Evolutionary conservation across 2,113 vertebrate genomes (phyloP), one percentile per base, ranked within the genome.

Genomic region (Myodes glareolus): DNA sequence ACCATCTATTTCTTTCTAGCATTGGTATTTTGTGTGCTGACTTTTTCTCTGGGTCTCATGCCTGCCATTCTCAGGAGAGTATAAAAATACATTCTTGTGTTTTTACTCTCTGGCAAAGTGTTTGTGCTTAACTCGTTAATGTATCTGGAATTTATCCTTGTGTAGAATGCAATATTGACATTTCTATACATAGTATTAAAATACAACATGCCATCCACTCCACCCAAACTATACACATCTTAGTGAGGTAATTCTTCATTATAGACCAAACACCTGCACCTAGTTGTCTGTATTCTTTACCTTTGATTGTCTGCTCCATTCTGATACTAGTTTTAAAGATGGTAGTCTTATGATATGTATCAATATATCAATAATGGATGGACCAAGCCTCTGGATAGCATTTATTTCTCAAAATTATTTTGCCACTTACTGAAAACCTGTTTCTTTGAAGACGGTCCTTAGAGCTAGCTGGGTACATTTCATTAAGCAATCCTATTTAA

Each of bases 101-200:
- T 94, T 91, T 85, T 88, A 55, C 72, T 94, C 19, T 91, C 70
- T 82, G 13, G 27, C 70, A 63, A 9, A 19, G 17, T 80, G 27
- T 95, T 87, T 94, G 47, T 91, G 33, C 76, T 96, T 91, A 78
- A 58, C 5, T 10, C 47, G 10, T 97, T 86, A 39, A 42, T 94
- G 21, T 58, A 88, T 61, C 63, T 67, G 81, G 58, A 90, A 84
- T 84, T 85, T 68, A 86, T 68, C 95, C 93, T 96, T 85, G 33
- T 21, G 10, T 86, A 58, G n/a, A 45, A 63, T 25, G 8, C 42
- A 58, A 61, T 78, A 19, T 55, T 72, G 47, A 29, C 67, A 67
- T 92, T 94, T 63, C 70, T 94, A 33, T 86, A 73, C 93, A 67
- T 92, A 23, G 65, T 86, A 81, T 86, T 84, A 77, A 88, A 88